A percentile compares a stretch with the other conserved stretches of the same genome.
Evolutionary conservation across 2,888 invertebrate genomes (phyloP).

Genomic region (Aethes cnicana): DNA sequence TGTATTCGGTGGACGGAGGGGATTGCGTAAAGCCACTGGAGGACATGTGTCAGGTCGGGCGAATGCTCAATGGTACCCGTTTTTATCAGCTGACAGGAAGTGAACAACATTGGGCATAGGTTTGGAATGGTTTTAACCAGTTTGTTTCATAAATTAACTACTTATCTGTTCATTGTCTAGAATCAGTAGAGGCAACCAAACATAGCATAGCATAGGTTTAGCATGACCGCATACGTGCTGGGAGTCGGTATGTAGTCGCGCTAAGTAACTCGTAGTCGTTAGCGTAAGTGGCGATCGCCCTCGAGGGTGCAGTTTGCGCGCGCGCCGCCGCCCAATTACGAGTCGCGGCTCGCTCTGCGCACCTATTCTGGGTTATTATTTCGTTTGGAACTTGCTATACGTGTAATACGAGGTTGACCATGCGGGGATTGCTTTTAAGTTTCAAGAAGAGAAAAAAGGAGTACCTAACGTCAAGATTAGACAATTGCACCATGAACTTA

Average conservation of each 20-base stretch:
- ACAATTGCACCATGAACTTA: too few species aligned
- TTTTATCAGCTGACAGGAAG: slow-evolving; percentile 47
- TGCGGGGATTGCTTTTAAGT: neutral
- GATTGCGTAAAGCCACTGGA: slow-evolving; percentile 58
- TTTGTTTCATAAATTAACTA: too few species aligned
- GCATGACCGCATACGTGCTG: slow-evolving; percentile 15
- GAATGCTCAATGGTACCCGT: slow-evolving; percentile 44
- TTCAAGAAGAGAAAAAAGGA: too few species aligned
- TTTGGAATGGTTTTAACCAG: slow-evolving; percentile 4
- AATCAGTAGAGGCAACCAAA: too few species aligned
- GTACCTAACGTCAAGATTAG: too few species aligned
- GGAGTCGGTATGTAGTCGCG: slow-evolving; percentile 25
- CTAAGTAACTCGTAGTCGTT: slow-evolving; percentile 47
- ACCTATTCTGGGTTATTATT: slow-evolving; percentile 28
- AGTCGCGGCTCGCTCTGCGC: slow-evolving; percentile 18
- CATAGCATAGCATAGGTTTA: too few species aligned
- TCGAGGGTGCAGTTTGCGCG: slow-evolving; percentile 51
- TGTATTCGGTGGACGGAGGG: slow-evolving; percentile 46
- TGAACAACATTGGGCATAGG: slow-evolving; percentile 35
- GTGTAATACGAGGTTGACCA: too few species aligned
- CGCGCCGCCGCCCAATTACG: slow-evolving; percentile 38
- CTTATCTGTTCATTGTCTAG: too few species aligned
- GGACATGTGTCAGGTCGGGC: slow-evolving; percentile 68
- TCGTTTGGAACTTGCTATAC: slow-evolving; percentile 6
- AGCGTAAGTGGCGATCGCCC: slow-evolving; percentile 47